Conservation (phyloP, 1,140 invertebrate species). For the Drosophila lacteicornis region DNA sequence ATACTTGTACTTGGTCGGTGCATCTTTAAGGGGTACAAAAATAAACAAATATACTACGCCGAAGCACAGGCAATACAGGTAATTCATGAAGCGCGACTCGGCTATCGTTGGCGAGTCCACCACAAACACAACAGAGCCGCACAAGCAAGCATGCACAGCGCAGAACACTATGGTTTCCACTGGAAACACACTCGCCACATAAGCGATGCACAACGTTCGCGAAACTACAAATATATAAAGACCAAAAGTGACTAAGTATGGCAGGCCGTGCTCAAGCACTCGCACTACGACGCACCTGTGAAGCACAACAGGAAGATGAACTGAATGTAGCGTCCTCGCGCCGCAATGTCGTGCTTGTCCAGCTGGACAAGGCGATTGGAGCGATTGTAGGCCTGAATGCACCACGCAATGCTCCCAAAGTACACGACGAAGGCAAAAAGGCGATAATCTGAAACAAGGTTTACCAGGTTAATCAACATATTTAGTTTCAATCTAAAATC, state of each 20-base stretch:
- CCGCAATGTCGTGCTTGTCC: conserved; percentile 65
- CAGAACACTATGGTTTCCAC: conserved; percentile 38
- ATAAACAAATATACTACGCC: conserved; percentile 65
- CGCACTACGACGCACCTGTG: conserved; percentile 34
- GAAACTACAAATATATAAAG: conserved; percentile 41
- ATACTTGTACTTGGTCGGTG: conserved; percentile 63
- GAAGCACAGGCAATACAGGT: conserved; percentile 59
- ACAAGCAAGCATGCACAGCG: conserved; percentile 31
- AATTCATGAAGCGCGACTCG: conserved; percentile 34
- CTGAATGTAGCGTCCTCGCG: conserved; percentile 53
- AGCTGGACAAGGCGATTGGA: conserved; percentile 60
- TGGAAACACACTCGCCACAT: conserved; percentile 53
- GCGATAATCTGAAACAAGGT: conserved; percentile 50
- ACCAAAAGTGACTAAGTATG: neutral
- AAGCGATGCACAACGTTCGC: conserved; percentile 56
- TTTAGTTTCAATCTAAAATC: too few species aligned
- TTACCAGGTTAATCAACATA: too few species aligned
- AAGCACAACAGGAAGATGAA: conserved; percentile 59
- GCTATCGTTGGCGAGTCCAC: conserved; percentile 52
- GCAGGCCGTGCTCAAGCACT: too few species aligned
- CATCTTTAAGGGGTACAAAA: conserved; percentile 60
- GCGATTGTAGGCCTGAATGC: conserved; percentile 63
- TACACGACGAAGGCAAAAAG: conserved; percentile 48
- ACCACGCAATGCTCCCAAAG: conserved; percentile 62
- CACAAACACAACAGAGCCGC: conserved; percentile 50